Conservation (phyloP, 2,113 vertebrate genomes). For the Festucalex cinctus region DNA sequence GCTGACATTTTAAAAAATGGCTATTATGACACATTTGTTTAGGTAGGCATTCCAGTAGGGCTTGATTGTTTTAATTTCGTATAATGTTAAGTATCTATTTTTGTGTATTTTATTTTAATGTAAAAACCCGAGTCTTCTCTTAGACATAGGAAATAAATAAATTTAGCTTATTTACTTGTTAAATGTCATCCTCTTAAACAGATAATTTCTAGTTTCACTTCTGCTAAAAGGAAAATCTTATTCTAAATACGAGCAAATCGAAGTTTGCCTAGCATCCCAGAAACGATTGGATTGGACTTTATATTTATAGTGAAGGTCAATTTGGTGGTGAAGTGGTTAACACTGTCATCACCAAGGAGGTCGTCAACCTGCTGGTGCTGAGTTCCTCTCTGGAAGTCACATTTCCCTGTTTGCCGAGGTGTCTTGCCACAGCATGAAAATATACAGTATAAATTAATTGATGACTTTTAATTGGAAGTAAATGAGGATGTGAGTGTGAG, state of each 20-base stretch:
- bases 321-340: background rate
- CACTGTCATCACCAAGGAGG: background rate
- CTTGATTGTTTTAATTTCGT: no score
- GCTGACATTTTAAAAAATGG: no score
- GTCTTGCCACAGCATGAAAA: background rate
- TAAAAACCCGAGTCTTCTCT: background rate
- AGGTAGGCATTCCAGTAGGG: no score
- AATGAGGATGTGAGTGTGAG: background rate
- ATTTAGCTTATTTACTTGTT: background rate
- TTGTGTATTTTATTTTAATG: background rate
- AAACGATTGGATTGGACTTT: background rate
- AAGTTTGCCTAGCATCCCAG: background rate
- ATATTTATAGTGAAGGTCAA: background rate
- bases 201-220: background rate
- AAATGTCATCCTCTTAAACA: background rate
- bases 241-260: background rate
- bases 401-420: background rate
- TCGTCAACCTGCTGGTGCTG: background rate
- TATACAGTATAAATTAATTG: background rate
- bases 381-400: background rate
- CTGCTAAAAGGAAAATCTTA: background rate
- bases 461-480: slow-evolving; percentile 1
- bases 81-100: no score
- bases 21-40: no score
- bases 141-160: background rate